Evolutionary conservation across 2,888 invertebrate genomes (phyloP).

Genomic region (Lycocerus yunnanus): DNA sequence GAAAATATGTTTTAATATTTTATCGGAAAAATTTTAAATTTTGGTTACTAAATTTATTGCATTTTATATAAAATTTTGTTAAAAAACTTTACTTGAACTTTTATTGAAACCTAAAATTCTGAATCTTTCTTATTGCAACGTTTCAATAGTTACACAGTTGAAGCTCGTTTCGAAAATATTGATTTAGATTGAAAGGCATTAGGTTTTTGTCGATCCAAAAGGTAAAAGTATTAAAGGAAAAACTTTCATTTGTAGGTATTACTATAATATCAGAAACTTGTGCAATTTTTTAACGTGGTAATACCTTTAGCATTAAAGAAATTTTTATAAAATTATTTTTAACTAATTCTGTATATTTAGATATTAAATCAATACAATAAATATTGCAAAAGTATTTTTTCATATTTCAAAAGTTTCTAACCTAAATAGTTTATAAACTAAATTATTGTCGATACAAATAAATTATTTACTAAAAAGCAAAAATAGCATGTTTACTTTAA

Average conservation of each 20-base stretch:
- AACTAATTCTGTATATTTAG: background rate
- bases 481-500: too few species aligned
- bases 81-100: background rate
- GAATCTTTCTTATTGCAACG: background rate
- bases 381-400: too few species aligned
- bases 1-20: background rate
- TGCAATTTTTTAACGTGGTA: background rate
- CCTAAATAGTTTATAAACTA: too few species aligned
- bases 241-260: background rate
- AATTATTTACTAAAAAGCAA: too few species aligned
- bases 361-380: too few species aligned
- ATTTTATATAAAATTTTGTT: background rate
- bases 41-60: background rate
- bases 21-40: background rate
- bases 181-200: background rate
- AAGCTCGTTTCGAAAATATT: background rate
- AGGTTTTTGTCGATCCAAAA: background rate
- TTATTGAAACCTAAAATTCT: background rate
- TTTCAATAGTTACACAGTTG: background rate
- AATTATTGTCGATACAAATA: too few species aligned
- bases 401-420: too few species aligned
- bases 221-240: background rate
- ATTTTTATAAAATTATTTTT: background rate
- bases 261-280: background rate
- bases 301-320: background rate